Percentiles rank a stretch among this genome's conserved stretches.
Evolutionary conservation across 2,113 vertebrate species (phyloP).

Genomic region (Otis tarda): DNA sequence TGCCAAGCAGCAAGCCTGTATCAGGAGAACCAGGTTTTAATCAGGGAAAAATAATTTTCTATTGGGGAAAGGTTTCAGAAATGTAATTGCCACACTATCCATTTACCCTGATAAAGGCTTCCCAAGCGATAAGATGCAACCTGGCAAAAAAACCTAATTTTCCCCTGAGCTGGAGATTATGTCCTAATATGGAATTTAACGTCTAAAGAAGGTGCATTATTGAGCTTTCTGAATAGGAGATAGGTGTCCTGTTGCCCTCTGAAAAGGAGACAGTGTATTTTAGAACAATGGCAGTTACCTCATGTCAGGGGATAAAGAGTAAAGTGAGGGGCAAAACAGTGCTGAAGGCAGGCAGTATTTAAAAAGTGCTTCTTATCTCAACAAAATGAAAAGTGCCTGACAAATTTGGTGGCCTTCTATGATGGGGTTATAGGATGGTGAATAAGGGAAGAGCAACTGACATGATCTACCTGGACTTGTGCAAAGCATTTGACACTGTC

Average conservation of each 20-base stretch:
- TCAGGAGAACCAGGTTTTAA: constrained; percentile 28
- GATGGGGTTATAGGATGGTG: no score
- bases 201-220: not conserved
- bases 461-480: no score
- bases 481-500: no score
- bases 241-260: not conserved
- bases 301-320: not conserved
- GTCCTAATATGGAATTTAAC: not conserved
- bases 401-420: no score
- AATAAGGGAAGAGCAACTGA: no score
- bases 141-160: not conserved
- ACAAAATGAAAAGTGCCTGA: not conserved
- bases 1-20: constrained; percentile 31
- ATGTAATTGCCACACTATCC: constrained; percentile 35
- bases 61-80: constrained; percentile 32
- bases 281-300: not conserved
- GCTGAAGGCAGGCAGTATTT: not conserved
- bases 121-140: not conserved
- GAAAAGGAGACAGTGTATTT: not conserved
- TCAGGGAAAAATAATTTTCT: constrained; percentile 46
- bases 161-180: not conserved
- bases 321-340: not conserved
- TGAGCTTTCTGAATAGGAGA: not conserved
- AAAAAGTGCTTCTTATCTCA: not conserved
- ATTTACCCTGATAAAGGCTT: constrained; percentile 23